Base-by-base conservation (phyloP, 2,888 invertebrate genomes). In the Trypoxylon attenuatum region DNA sequence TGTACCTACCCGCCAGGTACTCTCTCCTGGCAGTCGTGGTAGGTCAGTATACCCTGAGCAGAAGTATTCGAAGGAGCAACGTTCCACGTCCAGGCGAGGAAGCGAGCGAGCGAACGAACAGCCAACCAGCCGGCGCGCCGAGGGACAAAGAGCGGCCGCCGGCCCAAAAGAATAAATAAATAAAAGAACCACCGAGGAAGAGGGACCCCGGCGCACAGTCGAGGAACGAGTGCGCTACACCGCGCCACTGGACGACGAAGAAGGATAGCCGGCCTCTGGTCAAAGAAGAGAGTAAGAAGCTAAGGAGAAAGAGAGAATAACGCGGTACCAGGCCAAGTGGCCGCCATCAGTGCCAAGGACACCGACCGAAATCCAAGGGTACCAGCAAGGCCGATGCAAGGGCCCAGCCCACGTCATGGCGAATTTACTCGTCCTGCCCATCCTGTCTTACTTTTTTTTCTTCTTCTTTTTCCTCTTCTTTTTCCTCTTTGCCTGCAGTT, bases 361-460 rank as follows among this genome's bases (percentile, higher is more conserved):
- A 76, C 69, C 77, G 77, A 76, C 76, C 76, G 77, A 76, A 76
- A 76, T 77, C 76, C 76, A 76, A 77, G 77, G 77, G 68, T 73
- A 77, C 46, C 51, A n/a, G 15, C 71, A 77, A 76, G 77, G 76
- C 66, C 76, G 61, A 45, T 25, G 19, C 49, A 2, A 55, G 66
- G 77, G 64, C 60, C 69, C 71, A 67, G 45, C 67, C 77, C 67
- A 62, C 69, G 64, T 66, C 73, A 56, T 55, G 59, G 43, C 63
- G 46, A 68, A 76, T 76, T 69, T 68, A 59, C 67, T 47, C 51
- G 21, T 52, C 13, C 33, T 43, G 43, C 55, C 27, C 50, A 39
- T 33, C 54, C 43, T 27, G 18, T n/a, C 18, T 29, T 39, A 22
- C 16, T 19, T 2, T 5, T 56, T 10, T 23, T 5, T 19, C 29